Percentiles rank a stretch among this genome's conserved stretches.
These are phyloP conservation scores for Piaya cayana DNA, from an alignment of 2,113 vertebrate species.

Conservation along the genomic window DNA sequence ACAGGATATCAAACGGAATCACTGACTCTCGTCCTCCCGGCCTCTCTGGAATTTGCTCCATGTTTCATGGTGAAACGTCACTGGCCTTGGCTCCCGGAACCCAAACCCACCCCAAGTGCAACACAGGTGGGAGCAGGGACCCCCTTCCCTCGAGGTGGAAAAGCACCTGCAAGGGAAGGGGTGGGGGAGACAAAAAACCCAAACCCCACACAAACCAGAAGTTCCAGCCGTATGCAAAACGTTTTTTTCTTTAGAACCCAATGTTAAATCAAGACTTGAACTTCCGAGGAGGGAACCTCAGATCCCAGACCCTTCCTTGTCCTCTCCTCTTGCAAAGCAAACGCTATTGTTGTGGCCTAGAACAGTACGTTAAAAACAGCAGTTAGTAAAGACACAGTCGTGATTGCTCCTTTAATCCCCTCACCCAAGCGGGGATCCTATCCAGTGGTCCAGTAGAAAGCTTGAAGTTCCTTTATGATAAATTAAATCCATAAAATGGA, in stretches of 20 bases:
- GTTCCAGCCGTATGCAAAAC: background rate
- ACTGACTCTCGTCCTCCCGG: background rate
- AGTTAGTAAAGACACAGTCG: conserved; percentile 69
- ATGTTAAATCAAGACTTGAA: conserved; percentile 19
- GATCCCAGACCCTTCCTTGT: conserved; percentile 40
- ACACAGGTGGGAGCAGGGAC: background rate
- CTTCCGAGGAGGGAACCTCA: conserved; percentile 18
- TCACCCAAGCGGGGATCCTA: conserved; percentile 30
- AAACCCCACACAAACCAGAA: background rate
- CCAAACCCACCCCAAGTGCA: background rate
- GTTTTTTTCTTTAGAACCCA: conserved; percentile 14
- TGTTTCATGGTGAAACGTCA: background rate
- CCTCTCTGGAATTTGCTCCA: background rate
- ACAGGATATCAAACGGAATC: background rate
- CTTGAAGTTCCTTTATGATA: conserved; percentile 53
- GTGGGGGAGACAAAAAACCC: background rate
- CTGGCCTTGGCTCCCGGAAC: background rate
- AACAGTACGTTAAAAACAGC: conserved; percentile 62
- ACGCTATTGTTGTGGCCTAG: conserved; percentile 28
- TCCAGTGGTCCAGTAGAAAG: conserved; percentile 61
- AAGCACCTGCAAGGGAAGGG: background rate
- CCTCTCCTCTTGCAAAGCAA: conserved; percentile 40
- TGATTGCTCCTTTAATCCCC: conserved; percentile 39
- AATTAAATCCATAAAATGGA: conserved; percentile 60
- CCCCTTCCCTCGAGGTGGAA: background rate